A percentile compares a stretch with the other conserved stretches of the same genome.
phyloP scores from a whole-genome alignment of 2,888 invertebrate genomes.

The Nomada flava region DNA sequence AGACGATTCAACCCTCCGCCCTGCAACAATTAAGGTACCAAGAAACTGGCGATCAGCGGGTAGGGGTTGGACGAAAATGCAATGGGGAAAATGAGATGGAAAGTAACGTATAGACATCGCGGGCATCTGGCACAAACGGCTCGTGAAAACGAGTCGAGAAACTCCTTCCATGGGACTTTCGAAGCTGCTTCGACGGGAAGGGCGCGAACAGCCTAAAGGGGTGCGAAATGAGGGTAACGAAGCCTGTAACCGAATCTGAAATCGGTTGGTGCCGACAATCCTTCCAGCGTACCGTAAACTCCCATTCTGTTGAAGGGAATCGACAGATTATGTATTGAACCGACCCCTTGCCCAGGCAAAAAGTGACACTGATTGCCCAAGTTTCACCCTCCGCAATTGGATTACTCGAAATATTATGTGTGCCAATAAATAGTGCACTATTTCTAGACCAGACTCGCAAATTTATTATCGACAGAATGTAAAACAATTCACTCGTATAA shows the following conservation, averaged over 20 bases:
- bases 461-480: no score
- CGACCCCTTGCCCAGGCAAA: constrained; percentile 28
- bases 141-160: constrained; percentile 70
- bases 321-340: constrained; percentile 64
- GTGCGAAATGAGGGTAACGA: constrained; percentile 73
- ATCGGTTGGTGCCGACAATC: constrained; percentile 65
- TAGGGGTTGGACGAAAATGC: constrained; percentile 6
- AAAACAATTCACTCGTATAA: no score
- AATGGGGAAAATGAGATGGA: constrained; percentile 22
- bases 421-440: no score
- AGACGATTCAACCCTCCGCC: not conserved
- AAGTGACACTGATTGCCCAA: constrained; percentile 58
- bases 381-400: not conserved
- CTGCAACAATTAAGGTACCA: not conserved
- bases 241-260: constrained; percentile 75
- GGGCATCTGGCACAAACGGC: constrained; percentile 62
- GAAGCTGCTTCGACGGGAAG: constrained; percentile 38
- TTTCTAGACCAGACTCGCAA: no score
- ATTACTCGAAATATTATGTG: not conserved
- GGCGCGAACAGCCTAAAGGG: constrained; percentile 59
- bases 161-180: constrained; percentile 53
- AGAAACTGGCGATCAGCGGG: not conserved
- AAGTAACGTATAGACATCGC: constrained; percentile 41
- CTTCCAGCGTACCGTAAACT: constrained; percentile 55
- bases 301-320: constrained; percentile 54